A percentile compares a stretch with the other conserved stretches of the same genome.
These are phyloP conservation scores for Gari tellinella DNA, from an alignment of 2,888 invertebrate species.

Conservation along the genomic window DNA sequence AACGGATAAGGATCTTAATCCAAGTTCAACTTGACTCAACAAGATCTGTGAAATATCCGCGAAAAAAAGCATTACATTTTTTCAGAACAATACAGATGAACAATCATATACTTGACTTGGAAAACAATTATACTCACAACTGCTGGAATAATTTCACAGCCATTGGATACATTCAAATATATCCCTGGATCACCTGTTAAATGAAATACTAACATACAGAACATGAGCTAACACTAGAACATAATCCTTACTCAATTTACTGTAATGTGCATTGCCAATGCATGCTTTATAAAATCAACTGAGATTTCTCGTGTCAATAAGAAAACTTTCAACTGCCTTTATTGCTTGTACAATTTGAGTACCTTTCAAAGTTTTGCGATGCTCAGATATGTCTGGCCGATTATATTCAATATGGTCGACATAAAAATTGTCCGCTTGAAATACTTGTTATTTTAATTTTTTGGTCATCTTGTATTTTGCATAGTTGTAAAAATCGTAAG, in stretches of 20 bases:
- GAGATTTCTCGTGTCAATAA: slow-evolving; percentile 25
- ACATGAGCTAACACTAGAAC: too few species aligned
- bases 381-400: slow-evolving; percentile 20
- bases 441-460: slow-evolving; percentile 24
- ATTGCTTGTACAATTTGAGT: slow-evolving; percentile 32
- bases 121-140: too few species aligned
- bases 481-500: slow-evolving; percentile 24
- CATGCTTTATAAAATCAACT: slow-evolving; percentile 34
- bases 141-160: too few species aligned
- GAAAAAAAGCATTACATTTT: too few species aligned
- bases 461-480: slow-evolving; percentile 26
- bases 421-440: slow-evolving; percentile 34
- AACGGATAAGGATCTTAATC: too few species aligned
- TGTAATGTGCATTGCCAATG: slow-evolving; percentile 1
- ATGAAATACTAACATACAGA: too few species aligned
- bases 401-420: slow-evolving; percentile 13
- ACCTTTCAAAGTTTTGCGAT: slow-evolving; percentile 26
- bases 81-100: too few species aligned
- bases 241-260: slow-evolving; percentile 30
- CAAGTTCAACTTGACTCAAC: too few species aligned
- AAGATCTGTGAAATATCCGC: too few species aligned
- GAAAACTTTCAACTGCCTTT: slow-evolving; percentile 10
- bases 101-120: too few species aligned
- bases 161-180: too few species aligned
- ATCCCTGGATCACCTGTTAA: too few species aligned